Conservation (phyloP, 1,140 invertebrate genomes). For the Solenopsis invicta region DNA sequence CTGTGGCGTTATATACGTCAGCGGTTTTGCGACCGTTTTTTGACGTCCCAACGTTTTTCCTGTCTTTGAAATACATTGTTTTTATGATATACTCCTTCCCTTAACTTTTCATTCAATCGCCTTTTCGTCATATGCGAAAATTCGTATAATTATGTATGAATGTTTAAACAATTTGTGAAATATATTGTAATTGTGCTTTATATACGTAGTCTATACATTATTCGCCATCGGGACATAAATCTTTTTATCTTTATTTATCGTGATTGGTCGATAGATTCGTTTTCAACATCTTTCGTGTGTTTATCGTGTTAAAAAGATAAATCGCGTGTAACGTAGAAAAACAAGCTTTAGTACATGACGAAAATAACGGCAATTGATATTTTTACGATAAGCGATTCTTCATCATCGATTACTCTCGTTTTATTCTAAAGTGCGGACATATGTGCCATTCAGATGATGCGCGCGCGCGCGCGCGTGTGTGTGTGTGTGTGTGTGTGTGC, state of each 20-base stretch:
- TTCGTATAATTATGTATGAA: conserved; percentile 86
- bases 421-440: background rate
- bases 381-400: background rate
- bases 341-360: background rate
- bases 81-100: conserved; percentile 74
- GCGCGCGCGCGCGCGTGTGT: background rate
- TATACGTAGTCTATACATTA: conserved; percentile 82
- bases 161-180: conserved; percentile 86
- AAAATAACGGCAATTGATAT: background rate
- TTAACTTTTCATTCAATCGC: conserved; percentile 79
- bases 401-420: background rate
- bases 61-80: conserved; percentile 72
- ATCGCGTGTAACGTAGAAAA: background rate
- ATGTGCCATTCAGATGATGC: background rate
- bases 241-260: conserved; percentile 61
- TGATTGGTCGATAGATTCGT: conserved; percentile 24
- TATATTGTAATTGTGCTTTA: conserved; percentile 86
- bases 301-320: background rate
- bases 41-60: conserved; percentile 70
- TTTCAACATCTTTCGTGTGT: background rate
- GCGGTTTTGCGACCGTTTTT: conserved; percentile 58
- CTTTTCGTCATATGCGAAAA: conserved; percentile 83
- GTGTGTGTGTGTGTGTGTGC: no score
- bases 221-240: conserved; percentile 77
- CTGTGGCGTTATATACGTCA: conserved; percentile 52